Conservation (phyloP, 2,888 invertebrate species). For the Boloria euphrosyne region DNA sequence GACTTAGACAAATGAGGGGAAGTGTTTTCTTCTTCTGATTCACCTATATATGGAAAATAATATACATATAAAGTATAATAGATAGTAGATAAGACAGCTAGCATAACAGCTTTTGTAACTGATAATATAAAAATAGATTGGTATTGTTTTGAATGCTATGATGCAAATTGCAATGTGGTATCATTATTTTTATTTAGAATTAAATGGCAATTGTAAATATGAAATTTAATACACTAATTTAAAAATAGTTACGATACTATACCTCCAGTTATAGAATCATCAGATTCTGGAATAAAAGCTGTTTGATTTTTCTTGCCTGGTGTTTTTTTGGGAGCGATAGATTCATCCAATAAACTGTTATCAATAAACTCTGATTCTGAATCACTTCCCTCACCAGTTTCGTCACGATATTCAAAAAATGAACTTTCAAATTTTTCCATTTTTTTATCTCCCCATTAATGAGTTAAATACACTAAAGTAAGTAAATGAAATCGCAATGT, state of each 20-base stretch:
- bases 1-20: conserved; percentile 43
- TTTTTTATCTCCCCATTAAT: conserved; percentile 10
- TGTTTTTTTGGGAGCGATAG: conserved; percentile 54
- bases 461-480: conserved; percentile 20
- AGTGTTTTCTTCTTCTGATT: conserved; percentile 45
- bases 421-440: conserved; percentile 76
- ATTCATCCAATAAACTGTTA: conserved; percentile 58
- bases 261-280: conserved; percentile 64
- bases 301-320: conserved; percentile 57
- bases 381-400: conserved; percentile 54
- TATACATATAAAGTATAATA: too few relatives aligned
- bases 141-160: too few relatives aligned
- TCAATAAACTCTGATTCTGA: conserved; percentile 69
- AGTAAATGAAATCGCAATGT: background rate
- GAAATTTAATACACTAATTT: too few relatives aligned
- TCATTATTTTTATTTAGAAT: too few relatives aligned
- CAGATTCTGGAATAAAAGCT: conserved; percentile 70
- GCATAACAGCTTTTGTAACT: too few relatives aligned
- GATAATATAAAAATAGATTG: too few relatives aligned
- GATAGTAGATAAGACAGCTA: too few relatives aligned
- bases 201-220: too few relatives aligned
- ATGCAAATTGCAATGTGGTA: too few relatives aligned
- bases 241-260: conserved; percentile 24
- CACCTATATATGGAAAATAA: conserved; percentile 44
- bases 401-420: conserved; percentile 70